phyloP scores from a whole-genome alignment of 2,888 invertebrate species.

The Emmelina monodactyla region DNA sequence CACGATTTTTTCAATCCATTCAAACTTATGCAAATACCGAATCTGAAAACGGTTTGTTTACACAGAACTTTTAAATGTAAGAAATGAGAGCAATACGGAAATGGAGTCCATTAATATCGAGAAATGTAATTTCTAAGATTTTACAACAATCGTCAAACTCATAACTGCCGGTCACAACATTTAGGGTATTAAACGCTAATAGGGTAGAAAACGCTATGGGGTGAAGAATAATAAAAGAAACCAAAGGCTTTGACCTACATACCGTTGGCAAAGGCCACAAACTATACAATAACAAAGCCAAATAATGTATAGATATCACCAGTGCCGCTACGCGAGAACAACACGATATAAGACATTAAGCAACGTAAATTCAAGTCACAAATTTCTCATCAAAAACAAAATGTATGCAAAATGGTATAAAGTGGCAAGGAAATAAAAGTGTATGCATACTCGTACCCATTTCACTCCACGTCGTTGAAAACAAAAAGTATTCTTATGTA shows the following conservation, averaged over 20 bases:
- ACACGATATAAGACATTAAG: background rate
- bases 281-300: background rate
- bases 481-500: background rate
- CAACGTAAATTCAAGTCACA: background rate
- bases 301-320: background rate
- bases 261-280: constrained; percentile 1
- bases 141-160: too few species aligned
- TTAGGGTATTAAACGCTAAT: background rate
- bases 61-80: too few species aligned
- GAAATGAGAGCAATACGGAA: too few species aligned
- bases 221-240: background rate
- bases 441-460: background rate
- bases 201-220: background rate
- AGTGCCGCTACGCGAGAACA: background rate
- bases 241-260: background rate
- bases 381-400: constrained; percentile 1
- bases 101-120: too few species aligned
- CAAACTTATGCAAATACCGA: too few species aligned
- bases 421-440: background rate
- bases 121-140: too few species aligned
- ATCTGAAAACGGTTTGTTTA: too few species aligned
- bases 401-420: background rate
- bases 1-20: too few species aligned
- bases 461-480: background rate
- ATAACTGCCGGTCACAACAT: too few species aligned